Percentiles rank a stretch among this genome's conserved stretches.
Evolutionary conservation across 2,113 vertebrate species (phyloP).

Genomic region (Nibea coibor): DNA sequence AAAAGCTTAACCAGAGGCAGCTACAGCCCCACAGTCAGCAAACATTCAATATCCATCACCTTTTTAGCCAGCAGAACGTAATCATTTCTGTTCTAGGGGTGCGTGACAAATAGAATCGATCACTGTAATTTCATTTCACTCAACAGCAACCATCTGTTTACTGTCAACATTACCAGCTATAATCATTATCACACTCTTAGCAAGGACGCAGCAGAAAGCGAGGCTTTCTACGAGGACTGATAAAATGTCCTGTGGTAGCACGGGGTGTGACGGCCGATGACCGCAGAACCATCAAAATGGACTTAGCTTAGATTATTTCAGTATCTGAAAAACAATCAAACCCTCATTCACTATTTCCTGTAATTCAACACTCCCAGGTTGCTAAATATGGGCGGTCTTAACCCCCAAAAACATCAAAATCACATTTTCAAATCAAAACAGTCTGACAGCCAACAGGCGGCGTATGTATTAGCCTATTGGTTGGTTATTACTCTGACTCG

Average conservation of each 20-base stretch:
- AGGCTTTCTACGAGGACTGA: constrained; percentile 41
- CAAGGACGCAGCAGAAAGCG: constrained; percentile 47
- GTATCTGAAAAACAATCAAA: neutral
- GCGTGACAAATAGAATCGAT: constrained; percentile 82
- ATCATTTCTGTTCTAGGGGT: constrained; percentile 71
- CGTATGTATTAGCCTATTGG: no score
- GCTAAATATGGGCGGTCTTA: neutral
- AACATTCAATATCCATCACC: constrained; percentile 76
- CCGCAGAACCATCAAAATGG: constrained; percentile 22
- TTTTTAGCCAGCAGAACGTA: constrained; percentile 67
- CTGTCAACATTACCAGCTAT: constrained; percentile 68
- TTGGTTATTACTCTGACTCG: neutral
- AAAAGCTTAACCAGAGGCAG: constrained; percentile 49
- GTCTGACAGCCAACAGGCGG: neutral
- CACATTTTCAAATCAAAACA: no score
- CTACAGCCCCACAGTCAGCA: constrained; percentile 44
- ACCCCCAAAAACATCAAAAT: neutral
- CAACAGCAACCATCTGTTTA: constrained; percentile 75
- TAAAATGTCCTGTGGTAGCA: constrained; percentile 33
- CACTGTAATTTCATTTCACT: constrained; percentile 79
- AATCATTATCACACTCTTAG: constrained; percentile 74
- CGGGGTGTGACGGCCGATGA: neutral
- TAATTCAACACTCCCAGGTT: neutral
- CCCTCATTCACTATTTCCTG: neutral
- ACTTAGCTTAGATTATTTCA: neutral